phyloP scores from a whole-genome alignment of 2,113 vertebrate species.

The Echinops telfairi region DNA sequence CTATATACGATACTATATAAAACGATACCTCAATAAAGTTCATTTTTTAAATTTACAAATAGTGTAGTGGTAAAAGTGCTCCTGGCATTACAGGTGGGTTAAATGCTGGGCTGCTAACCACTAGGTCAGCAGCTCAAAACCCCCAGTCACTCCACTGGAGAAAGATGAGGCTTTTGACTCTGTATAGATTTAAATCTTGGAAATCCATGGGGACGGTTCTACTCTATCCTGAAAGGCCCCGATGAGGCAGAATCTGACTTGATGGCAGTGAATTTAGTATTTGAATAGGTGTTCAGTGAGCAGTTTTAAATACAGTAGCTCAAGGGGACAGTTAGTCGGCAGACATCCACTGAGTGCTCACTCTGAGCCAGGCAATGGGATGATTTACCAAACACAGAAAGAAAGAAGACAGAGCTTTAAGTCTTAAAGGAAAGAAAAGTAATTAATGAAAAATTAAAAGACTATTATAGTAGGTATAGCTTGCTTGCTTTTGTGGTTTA shows the following conservation, averaged over 20 bases:
- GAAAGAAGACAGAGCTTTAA: neutral
- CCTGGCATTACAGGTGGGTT: neutral
- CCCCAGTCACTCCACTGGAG: too few relatives aligned
- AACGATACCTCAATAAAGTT: neutral
- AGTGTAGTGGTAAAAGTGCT: neutral
- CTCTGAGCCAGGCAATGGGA: neutral
- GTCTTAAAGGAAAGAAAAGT: neutral
- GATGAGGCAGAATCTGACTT: too few relatives aligned
- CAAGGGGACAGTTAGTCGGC: neutral
- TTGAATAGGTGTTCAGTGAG: neutral
- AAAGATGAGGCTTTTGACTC: too few relatives aligned
- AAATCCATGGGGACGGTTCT: too few relatives aligned
- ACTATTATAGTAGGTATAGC: neutral
- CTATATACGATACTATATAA: neutral
- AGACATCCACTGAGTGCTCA: neutral
- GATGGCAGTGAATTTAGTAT: too few relatives aligned
- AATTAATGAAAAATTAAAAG: neutral
- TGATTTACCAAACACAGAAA: neutral
- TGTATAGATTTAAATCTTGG: too few relatives aligned
- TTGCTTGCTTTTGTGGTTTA: neutral
- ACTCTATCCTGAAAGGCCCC: too few relatives aligned
- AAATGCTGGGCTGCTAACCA: too few relatives aligned
- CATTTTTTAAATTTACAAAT: neutral
- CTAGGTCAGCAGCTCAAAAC: too few relatives aligned
- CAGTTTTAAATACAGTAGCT: constrained; percentile 27